Evolutionary conservation across 2,797 vertebrate genomes (phyloP), one percentile per base, ranked within the genome.

Genomic region (Staurois parvus): DNA sequence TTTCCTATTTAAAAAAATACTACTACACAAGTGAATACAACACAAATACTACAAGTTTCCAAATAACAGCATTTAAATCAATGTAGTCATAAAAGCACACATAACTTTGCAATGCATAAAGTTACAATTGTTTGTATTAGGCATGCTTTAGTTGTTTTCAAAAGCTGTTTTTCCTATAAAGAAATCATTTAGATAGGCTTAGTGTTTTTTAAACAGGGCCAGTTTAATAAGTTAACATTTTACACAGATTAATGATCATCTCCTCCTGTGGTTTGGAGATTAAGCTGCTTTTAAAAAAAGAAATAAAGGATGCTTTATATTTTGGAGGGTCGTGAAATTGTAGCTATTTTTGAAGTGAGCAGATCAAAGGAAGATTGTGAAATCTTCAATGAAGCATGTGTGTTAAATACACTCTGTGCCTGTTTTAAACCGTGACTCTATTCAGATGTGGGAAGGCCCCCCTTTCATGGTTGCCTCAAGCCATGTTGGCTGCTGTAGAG

Each of bases 361-460:
- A 70, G 72, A 86, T 86, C 66, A 81, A 86, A 86, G 84, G 73
- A 29, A 72, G 45, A 67, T 81, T 48, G 40, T 40, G 32, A 40
- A 76, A 24, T 13, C 66, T 59, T 69, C 17, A 67, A 29, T 30
- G 40, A 59, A 77, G 26, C 73, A 72, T 52, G 69, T 86, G 79
- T 77, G 5, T 70, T 64, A 40, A 76, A 72, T 42, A 37, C 28
- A 76, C 74, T 59, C 48, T 48, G 72, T 34, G 72, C 37, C 83
- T n/a, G 68, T 32, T n/a, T n/a, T 12, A 73, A 85, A 73, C 76
- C 69, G 62, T 81, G 24, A 72, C 81, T 78, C 74, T 68, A n/a
- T 82, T 86, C 74, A 72, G 52, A 72, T 13, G 59, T 74, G 37
- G 75, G 40, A 13, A 82, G 37, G 45, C 70, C 76, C 45, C 62